Evolutionary conservation across 2,888 invertebrate genomes (phyloP), one percentile per base, ranked within the genome.

Genomic region (Eupithecia subumbrata): DNA sequence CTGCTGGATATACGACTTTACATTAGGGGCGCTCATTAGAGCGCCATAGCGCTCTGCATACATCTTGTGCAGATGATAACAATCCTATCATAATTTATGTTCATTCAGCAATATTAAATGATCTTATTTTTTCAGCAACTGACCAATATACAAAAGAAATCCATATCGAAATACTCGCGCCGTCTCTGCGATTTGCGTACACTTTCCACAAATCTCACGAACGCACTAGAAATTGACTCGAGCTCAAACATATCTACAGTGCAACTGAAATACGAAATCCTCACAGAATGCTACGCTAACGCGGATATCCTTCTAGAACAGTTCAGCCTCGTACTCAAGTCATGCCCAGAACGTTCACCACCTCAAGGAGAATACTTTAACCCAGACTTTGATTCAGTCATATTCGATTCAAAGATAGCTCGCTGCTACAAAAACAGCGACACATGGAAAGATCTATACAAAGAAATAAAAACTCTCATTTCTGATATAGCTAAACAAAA

Each of bases 81-180:
- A 60, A 60, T 25, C 25, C 60, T 11, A 25, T 60, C 1, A 25
- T 25, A 25, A 12, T 60, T 60, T 25, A 56, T 25, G 12, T 60
- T 25, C 56, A 56, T 37, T 34, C n/a, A n/a, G n/a, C n/a, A n/a
- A 37, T 56, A 25, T 63, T 64, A 64, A 64, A 34, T 64, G n/a
- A 18, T 34, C 3, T 37, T 37, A 37, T 37, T 11, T 37, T 81
- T 95, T 68, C 90, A 96, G 96, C 91, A 96, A 78, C 85, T 97
- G 69, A 96, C 96, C 0, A 96, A 96, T 81, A 92, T 94, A 22
- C 97, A 97, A 87, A 97, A 97, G 85, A 92, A 91, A 79, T 92
- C 95, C 0, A 91, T 97, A 52, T 95, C 96, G 0, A 95, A 95
- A 79, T 95, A 96, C 18, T 95, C 96, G 0, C 92, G 95, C 78